Base-by-base conservation (phyloP, 2,113 vertebrate species). In the Parotia lawesii region DNA sequence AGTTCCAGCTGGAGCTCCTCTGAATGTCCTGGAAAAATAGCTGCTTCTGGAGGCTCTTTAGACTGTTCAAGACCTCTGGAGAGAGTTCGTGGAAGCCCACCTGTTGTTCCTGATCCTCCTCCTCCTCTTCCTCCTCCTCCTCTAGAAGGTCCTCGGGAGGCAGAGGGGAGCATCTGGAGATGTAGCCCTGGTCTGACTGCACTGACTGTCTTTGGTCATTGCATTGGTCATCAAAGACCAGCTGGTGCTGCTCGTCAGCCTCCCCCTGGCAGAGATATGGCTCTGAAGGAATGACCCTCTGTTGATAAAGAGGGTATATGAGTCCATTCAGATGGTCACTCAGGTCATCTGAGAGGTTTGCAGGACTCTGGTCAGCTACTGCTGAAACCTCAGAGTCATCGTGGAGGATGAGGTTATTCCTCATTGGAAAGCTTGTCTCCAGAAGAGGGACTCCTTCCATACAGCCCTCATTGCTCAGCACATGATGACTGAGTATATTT, bases 101-200 rank as follows among this genome's bases (percentile, higher is more conserved):
- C 12, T 88, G 78, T 10, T 80, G 70, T 60, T 90, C 93, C 40
- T 89, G 92, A 47, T 83, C 60, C 20, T 89, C 62, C 3, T 92
- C 88, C 6, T 87, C 89, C 13, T 93, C 88, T 1, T 94, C 92
- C 1, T 82, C 96, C 2, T 95, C 94, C 21, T 96, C 97, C 19
- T 94, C 96, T 9, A 57, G 37, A 15, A 94, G 94, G 62, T 97
- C 93, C 8, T 98, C 96, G 4, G 96, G 93, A 33, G 85, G 95
- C 67, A 98, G 98, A 4, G 96, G 97, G 51, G 98, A 98, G 57
- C 96, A 97, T 51, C 98, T 98, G 56, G 99, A 99, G 92, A 98
- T 98, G 71, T 99, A 99, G 58, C 98, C 99, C 84, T 99, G 99
- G 96, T 99, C 99, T 2, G 98, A 99, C 47, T 98, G 98, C 76